Evolutionary conservation across 2,113 vertebrate genomes (phyloP), one percentile per base, ranked within the genome.

Genomic region (Zosterops hypoxanthus): DNA sequence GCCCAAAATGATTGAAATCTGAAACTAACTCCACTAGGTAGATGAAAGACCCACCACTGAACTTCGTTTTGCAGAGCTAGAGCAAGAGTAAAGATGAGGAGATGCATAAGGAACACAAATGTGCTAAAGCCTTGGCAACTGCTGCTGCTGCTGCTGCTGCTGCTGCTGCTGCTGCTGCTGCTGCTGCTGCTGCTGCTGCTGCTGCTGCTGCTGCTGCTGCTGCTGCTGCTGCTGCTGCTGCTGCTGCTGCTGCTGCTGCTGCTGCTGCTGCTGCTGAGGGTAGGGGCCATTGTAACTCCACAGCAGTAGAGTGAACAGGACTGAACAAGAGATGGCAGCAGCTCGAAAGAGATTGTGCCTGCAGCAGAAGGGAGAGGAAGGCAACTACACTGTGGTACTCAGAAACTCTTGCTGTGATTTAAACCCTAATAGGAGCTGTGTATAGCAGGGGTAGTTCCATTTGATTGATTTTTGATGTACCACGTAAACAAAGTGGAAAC

Each of bases 261-360:
- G 12, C 8, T 16, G 15, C 29, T 55, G 39, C 24, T 69, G 12
- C 24, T 18, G 0, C 47, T 0, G 1, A 56, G 25, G 15, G 5
- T 46, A 11, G 12, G 2, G 47, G 17, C 29, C 34, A 11, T 24
- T 68, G 25, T 14, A 52, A 60, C 16, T 80, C 26, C 23, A 5
- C 1, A 71, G 34, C 15, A 82, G 29, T 0, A 59, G 20, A 53
- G 8, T 12, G 53, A 75, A 20, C 29, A 79, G 21, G 11, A 41
- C 5, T 52, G 66, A 85, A 90, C 26, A 88, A 71, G 13, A 75
- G 34, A n/a, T 71, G 44, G 34, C 60, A 92, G 60, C 50, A 87
- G 14, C 52, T 91, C 0, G 0, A 76, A 71, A 52, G 59, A 33
- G 18, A 44, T 42, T 25, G 15, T 47, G 16, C 5, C 39, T 82